Conservation (phyloP, 2,113 vertebrate species). For the Nothobranchius kuhntae region DNA sequence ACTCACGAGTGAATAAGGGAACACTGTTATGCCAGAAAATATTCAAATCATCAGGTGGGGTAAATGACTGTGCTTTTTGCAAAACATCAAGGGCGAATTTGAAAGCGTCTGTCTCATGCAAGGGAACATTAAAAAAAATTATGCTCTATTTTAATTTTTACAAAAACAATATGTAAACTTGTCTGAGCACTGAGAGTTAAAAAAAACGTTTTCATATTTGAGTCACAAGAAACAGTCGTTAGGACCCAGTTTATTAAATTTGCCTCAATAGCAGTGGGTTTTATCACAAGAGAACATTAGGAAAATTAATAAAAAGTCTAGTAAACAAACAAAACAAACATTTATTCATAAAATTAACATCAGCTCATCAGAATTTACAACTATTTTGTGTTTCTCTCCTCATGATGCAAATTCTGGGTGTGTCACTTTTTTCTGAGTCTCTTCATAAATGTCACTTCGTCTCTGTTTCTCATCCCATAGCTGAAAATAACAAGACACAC, state of each 20-base stretch:
- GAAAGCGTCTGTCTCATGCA: neutral
- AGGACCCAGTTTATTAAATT: too few relatives aligned
- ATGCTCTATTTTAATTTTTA: slow-evolving; percentile 5
- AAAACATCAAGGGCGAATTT: neutral
- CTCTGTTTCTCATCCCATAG: slow-evolving; percentile 93
- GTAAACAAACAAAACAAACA: too few relatives aligned
- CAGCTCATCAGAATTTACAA: neutral
- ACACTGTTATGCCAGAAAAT: slow-evolving; percentile 35
- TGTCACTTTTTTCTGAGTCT: slow-evolving; percentile 84
- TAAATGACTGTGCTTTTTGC: neutral
- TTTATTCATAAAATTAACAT: neutral
- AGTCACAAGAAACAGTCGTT: too few relatives aligned
- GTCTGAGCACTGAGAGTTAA: neutral
- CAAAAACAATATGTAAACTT: neutral
- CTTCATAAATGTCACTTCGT: slow-evolving; percentile 94
- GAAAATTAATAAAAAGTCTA: too few relatives aligned
- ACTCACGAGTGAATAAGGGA: slow-evolving; percentile 12
- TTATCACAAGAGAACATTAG: too few relatives aligned
- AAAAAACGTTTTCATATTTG: neutral
- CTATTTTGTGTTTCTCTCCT: neutral
- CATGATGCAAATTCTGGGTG: neutral
- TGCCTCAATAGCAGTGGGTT: too few relatives aligned
- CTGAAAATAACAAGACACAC: slow-evolving; percentile 65
- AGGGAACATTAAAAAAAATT: neutral
- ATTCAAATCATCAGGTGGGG: slow-evolving; percentile 56